Percentiles rank a stretch among this genome's conserved stretches.
Conservation (phyloP, 1,140 invertebrate species). For the Lasaia peninsularis region DNA sequence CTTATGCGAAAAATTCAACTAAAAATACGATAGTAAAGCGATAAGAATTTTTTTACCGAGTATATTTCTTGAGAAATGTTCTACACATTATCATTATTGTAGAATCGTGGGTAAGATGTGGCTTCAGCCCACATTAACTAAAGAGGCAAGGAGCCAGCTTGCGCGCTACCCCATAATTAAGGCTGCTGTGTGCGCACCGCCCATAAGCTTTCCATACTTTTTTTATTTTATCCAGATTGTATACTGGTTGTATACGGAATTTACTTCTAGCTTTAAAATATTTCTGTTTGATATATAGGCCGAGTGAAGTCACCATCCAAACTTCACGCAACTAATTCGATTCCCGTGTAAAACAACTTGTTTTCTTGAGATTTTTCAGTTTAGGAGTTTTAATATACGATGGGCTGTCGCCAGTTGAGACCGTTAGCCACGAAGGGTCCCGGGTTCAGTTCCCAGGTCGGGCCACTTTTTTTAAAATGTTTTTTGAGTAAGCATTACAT, state of each 20-base stretch:
- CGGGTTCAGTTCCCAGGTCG: too few relatives aligned
- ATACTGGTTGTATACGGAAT: constrained; percentile 31
- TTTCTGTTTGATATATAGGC: constrained; percentile 28
- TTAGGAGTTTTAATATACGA: too few relatives aligned
- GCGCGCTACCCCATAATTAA: constrained; percentile 33
- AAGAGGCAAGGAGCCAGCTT: constrained; percentile 31
- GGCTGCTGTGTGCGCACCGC: constrained; percentile 34
- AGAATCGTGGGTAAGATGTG: background rate
- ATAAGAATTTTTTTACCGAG: background rate
- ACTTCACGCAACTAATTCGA: too few relatives aligned
- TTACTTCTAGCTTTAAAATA: constrained; percentile 6
- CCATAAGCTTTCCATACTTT: constrained; percentile 32
- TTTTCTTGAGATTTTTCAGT: too few relatives aligned
- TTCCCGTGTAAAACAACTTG: too few relatives aligned
- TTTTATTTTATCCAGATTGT: constrained; percentile 28
- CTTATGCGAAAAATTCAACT: background rate
- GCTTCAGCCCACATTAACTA: background rate
- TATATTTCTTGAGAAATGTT: background rate
- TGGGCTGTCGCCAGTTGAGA: too few relatives aligned
- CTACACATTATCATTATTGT: background rate
- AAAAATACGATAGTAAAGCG: background rate
- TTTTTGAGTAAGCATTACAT: too few relatives aligned
- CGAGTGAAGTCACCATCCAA: too few relatives aligned
- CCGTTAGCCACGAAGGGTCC: too few relatives aligned
- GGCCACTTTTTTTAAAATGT: too few relatives aligned